These are phyloP conservation scores for Cyrtorhinus lividipennis DNA, from an alignment of 1,140 invertebrate genomes.

Conservation along the genomic window DNA sequence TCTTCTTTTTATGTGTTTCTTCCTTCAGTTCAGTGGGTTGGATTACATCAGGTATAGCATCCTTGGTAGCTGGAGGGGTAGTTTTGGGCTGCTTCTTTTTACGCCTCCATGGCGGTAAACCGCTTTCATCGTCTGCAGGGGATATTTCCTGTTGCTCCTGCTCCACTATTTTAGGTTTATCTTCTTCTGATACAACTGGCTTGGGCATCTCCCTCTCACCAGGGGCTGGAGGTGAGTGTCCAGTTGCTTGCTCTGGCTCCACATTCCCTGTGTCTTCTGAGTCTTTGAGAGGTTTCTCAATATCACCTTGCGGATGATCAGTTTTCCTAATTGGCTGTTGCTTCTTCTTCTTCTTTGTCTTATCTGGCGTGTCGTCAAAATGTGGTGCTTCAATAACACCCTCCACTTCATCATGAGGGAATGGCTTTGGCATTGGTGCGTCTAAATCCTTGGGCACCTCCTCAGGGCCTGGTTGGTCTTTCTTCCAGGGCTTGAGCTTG, in stretches of 20 bases:
- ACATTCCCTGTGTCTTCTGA: not conserved
- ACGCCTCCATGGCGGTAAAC: not conserved
- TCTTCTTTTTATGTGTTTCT: no score
- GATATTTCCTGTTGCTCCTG: no score
- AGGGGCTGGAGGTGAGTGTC: not conserved
- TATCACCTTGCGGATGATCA: no score
- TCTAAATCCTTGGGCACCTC: conserved; percentile 11
- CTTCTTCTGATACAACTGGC: conserved; percentile 15
- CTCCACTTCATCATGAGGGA: conserved; percentile 21
- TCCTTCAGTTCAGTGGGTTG: no score
- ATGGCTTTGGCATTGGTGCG: conserved; percentile 26
- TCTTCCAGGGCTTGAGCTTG: conserved; percentile 24
- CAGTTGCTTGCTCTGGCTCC: not conserved
- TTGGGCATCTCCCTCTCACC: not conserved
- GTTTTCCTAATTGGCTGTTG: conserved; percentile 18
- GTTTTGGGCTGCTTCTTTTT: conserved; percentile 4
- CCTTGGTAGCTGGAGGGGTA: no score
- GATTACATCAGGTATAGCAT: no score
- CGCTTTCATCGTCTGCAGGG: not conserved
- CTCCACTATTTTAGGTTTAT: not conserved
- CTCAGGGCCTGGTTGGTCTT: conserved; percentile 21
- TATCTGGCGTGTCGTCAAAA: conserved; percentile 16
- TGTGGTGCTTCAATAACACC: conserved; percentile 17
- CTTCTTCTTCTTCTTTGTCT: conserved; percentile 16
- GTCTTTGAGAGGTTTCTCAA: not conserved